phyloP scores from a whole-genome alignment of 1,140 invertebrate genomes.

The Drosophila kohkoa region DNA sequence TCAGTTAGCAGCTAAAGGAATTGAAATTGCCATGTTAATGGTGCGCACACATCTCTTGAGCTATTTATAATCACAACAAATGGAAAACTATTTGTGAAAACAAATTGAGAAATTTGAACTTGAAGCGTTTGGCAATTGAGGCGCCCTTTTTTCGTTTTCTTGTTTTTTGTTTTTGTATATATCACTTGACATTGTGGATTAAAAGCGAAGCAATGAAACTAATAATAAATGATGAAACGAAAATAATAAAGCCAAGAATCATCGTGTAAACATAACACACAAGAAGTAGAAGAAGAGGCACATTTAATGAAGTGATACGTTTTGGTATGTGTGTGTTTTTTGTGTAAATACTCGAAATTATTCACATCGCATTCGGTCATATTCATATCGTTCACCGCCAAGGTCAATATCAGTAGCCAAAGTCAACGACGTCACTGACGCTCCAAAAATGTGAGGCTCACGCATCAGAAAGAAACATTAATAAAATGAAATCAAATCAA shows the following conservation, averaged over 20 bases:
- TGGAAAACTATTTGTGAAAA: background rate
- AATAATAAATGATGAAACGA: background rate
- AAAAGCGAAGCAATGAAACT: slow-evolving; percentile 14
- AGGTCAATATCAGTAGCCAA: slow-evolving; percentile 47
- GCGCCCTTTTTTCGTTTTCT: slow-evolving; percentile 27
- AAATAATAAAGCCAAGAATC: slow-evolving; percentile 18
- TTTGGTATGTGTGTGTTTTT: background rate
- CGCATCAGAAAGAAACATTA: background rate
- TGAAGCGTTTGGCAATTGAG: slow-evolving; percentile 33
- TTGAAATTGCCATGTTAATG: background rate
- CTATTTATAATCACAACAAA: slow-evolving; percentile 17
- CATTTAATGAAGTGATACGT: background rate
- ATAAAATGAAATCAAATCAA: background rate
- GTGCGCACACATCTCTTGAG: slow-evolving; percentile 6
- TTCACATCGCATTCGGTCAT: slow-evolving; percentile 12
- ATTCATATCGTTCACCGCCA: slow-evolving; percentile 42
- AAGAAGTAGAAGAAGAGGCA: background rate
- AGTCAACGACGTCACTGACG: slow-evolving; percentile 30
- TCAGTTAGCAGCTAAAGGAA: background rate
- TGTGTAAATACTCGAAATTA: slow-evolving; percentile 31
- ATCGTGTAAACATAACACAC: slow-evolving; percentile 20
- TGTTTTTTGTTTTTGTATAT: background rate
- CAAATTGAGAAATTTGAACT: slow-evolving; percentile 27
- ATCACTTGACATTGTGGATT: slow-evolving; percentile 56
- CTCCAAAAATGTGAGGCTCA: slow-evolving; percentile 6